Evolutionary conservation across 1,140 invertebrate genomes (phyloP), one percentile per base, ranked within the genome.

Genomic region (Chironomus striatipennis): DNA sequence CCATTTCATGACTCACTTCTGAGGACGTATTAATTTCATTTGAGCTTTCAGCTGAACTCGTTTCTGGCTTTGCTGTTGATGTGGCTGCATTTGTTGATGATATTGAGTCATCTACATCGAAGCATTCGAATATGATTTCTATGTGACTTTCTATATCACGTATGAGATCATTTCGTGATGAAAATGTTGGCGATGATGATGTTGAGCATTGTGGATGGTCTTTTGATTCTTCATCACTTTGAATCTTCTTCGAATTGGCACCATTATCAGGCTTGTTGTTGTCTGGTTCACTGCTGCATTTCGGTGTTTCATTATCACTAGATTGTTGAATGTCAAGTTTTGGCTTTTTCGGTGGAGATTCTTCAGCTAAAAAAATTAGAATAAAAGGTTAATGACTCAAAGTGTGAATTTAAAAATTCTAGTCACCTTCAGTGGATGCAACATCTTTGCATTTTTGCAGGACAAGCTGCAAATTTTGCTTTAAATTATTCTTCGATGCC

Each of bases 281-380:
- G n/a, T 70, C 65, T 8, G 65, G 9, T 1, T 70, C 65, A 70
- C 65, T 21, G 18, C 10, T 70, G 65, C 65, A 4, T 57, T 57
- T n/a, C 9, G 47, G 10, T 57, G 9, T n/a, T 57, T 57, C 47
- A n/a, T 57, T n/a, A 57, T 57, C 47, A 57, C 24, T 34, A 34
- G 24, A 34, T 67, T 21, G 20, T 70, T 9, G 17, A 17, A 18
- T 70, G 65, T 70, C 65, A 17, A 65, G 21, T 43, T 70, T 34
- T 15, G n/a, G 21, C 34, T 65, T 74, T 43, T 74, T 74, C 8
- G 57, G 57, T 43, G 74, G 34, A 17, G 74, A 74, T 24, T 64
- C 47, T 34, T 74, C 57, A 18, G 34, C 21, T 43, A 3, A 34
- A 34, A 34, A n/a, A n/a, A n/a, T n/a, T n/a, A n/a, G n/a, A n/a